Base-by-base conservation (phyloP, 2,797 vertebrate species). In the Megalops cyprinoides region DNA sequence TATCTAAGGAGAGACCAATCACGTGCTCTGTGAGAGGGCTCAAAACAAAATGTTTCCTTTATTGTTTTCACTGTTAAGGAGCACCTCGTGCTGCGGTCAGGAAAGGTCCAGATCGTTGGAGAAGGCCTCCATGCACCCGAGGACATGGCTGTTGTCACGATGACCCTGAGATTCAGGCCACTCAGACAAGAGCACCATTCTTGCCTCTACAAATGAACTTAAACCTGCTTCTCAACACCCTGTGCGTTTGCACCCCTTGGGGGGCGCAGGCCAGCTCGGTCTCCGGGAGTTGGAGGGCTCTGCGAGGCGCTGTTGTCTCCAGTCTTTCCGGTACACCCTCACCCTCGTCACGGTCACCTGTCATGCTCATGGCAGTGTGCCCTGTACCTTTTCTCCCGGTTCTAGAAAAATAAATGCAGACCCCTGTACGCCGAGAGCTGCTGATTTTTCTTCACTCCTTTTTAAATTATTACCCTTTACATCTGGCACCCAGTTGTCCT, bases 401-500 rank as follows among this genome's bases (percentile, higher is more conserved):
- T 31, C 53, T 78, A 75, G 65, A 49, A 76, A 78, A 79, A 77
- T 79, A 75, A 85, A 78, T 79, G 51, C 18, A n/a, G 34, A 20
- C 8, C 10, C 4, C 51, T 39, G 18, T 25, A 6, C 56, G 12
- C 39, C 46, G 23, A n/a, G 76, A 83, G 48, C 74, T 74, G 78
- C 74, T 78, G 46, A 81, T 82, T 55, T 81, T 78, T 78, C 48
- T 44, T 82, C 76, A 60, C 23, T 51, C n/a, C 20, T 12, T 37
- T 75, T 76, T 77, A 23, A 48, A 51, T 60, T 46, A 51, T 48
- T 31, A 46, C 69, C 42, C 75, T 84, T 83, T 51, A 85, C 85
- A 89, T 88, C 86, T 87, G 87, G 79, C 79, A 78, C 51, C 84
- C 86, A 87, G 85, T 88, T 87, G 84, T 87, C 83, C 75, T 82